phyloP scores from a whole-genome alignment of 1,140 invertebrate genomes.

The Homalodisca vitripennis region DNA sequence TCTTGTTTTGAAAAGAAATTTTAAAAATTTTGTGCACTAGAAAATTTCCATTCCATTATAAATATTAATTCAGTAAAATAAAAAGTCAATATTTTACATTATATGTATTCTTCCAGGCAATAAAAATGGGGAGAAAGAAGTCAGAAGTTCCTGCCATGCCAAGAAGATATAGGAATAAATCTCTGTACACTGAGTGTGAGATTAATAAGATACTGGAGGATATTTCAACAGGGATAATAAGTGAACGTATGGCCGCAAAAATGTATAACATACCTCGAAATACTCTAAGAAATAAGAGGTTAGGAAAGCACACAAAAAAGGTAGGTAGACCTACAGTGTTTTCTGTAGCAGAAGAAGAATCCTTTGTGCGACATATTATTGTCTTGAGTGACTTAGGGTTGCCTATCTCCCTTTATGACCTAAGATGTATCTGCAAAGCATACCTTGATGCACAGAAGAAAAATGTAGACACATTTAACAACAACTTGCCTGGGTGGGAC shows the following conservation, averaged over 20 bases:
- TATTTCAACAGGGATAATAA: neutral
- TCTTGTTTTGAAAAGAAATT: too few species aligned
- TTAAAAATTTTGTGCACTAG: too few species aligned
- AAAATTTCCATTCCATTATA: too few species aligned
- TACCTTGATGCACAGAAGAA: neutral
- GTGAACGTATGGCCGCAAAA: neutral
- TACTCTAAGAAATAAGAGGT: conserved; percentile 8
- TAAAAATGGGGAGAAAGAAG: too few species aligned
- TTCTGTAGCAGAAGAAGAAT: neutral
- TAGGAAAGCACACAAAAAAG: conserved; percentile 22
- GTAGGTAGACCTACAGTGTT: neutral
- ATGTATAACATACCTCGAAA: conserved; percentile 14
- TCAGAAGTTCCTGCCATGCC: neutral
- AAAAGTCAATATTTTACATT: too few species aligned
- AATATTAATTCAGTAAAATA: too few species aligned
- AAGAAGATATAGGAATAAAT: neutral
- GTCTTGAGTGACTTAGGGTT: neutral
- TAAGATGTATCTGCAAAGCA: neutral
- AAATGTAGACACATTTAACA: neutral
- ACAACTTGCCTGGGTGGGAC: conserved; percentile 6
- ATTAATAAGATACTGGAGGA: neutral
- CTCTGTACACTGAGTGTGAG: neutral
- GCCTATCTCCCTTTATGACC: neutral
- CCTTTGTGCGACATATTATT: neutral
- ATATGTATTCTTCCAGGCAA: too few species aligned